Base-by-base conservation (phyloP, 2,888 invertebrate species). In the Stegophylla sp. region DNA sequence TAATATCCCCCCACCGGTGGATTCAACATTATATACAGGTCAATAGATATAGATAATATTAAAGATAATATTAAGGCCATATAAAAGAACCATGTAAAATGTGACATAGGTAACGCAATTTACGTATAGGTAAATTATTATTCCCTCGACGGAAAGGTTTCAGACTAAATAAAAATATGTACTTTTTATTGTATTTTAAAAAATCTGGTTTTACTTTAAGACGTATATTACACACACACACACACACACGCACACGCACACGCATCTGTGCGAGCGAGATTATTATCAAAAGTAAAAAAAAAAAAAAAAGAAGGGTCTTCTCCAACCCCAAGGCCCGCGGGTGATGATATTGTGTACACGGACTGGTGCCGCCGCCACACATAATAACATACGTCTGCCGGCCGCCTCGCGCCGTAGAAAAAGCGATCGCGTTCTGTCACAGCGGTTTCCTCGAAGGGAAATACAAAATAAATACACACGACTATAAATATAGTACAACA, bases 401-500 rank as follows among this genome's bases (percentile, higher is more conserved):
- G 2, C n/a, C 20, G 0, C 53, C 1, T 12, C 5, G n/a, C 59
- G 17, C 10, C 59, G 56, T 23, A 13, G 28, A 61, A 12, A 56
- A 56, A 23, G 28, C 3, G 28, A 56, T 56, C 51, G 56, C 20
- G 10, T n/a, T 9, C 51, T n/a, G 51, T 34, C 9, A n/a, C 59
- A 17, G 28, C 23, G 61, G 26, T 26, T 61, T 56, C 7, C 20
- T 26, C 28, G 28, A 61, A 15, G 61, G 15, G 28, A 61, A n/a
- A n/a, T n/a, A n/a, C n/a, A n/a, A 61, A 61, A 61, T 61, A 61
- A 61, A 61, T 61, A 61, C 26, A 61, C 13, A 53, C 20, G 34
- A 34, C 34, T 34, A 34, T 34, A n/a, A 34, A 34, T 34, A 34
- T 34, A 2, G 1, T 10, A 26, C 26, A n/a, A 59, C 59, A 26